Conservation (phyloP, 2,797 vertebrate genomes). For the Pyrocephalus nanus region DNA sequence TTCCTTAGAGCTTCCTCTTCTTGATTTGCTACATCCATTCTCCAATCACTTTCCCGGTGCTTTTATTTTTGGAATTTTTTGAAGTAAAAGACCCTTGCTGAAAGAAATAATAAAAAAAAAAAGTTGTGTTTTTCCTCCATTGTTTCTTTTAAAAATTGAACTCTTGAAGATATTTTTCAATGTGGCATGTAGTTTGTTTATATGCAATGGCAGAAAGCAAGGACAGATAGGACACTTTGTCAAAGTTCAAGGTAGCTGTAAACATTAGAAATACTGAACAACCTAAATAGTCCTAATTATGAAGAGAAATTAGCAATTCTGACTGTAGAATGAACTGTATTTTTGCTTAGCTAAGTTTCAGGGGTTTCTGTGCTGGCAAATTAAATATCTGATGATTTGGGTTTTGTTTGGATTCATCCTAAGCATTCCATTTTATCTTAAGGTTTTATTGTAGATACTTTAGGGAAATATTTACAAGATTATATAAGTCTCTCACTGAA, state of each 20-base stretch:
- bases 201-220: neutral
- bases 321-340: neutral
- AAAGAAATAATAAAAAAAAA: neutral
- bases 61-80: neutral
- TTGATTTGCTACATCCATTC: neutral
- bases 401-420: neutral
- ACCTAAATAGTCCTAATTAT: neutral
- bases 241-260: neutral
- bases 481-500: neutral
- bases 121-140: neutral
- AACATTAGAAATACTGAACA: neutral
- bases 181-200: neutral
- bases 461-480: neutral
- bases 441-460: neutral
- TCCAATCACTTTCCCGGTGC: neutral
- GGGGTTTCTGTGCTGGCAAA: neutral
- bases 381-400: neutral
- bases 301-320: neutral
- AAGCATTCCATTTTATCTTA: neutral
- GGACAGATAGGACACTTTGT: neutral
- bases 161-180: rapidly evolving
- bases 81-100: neutral
- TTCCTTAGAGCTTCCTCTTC: neutral
- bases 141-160: neutral
- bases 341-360: neutral